Evolutionary conservation across 2,797 vertebrate species (phyloP).

Genomic region (Synanceia verrucosa): DNA sequence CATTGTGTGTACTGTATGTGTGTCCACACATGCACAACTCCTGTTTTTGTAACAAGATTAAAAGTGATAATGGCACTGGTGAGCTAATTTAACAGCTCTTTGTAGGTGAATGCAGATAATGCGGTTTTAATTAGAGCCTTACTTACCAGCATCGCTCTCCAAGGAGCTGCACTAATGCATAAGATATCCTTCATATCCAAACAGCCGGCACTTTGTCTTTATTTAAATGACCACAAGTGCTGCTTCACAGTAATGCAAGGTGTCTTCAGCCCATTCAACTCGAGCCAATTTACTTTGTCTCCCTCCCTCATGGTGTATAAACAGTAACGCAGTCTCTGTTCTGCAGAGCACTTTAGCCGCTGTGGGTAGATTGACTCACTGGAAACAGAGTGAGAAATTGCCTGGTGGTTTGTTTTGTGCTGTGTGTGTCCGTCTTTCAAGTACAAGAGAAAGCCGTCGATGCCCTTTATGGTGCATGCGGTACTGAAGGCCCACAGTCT

Average conservation of each 20-base stretch:
- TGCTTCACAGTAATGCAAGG: constrained; percentile 1
- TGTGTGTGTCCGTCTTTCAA: constrained; percentile 35
- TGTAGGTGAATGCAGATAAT: constrained; percentile 41
- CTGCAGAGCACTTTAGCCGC: constrained; percentile 25
- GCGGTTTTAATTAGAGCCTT: constrained; percentile 64
- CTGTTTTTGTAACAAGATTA: constrained; percentile 21
- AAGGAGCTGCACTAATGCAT: constrained; percentile 7
- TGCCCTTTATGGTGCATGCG: constrained; percentile 22
- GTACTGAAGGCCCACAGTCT: constrained; percentile 45
- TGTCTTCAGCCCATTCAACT: constrained; percentile 23
- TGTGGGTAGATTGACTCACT: constrained; percentile 33
- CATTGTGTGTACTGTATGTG: not conserved
- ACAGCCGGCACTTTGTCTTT: constrained; percentile 16
- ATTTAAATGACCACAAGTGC: constrained; percentile 30
- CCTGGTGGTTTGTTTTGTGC: constrained; percentile 29
- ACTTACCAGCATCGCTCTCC: constrained; percentile 24
- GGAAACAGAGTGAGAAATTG: constrained; percentile 32
- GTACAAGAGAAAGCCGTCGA: constrained; percentile 44
- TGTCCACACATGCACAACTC: not conserved
- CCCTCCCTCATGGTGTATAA: constrained; percentile 22
- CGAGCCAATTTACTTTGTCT: constrained; percentile 23
- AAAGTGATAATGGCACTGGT: constrained; percentile 40
- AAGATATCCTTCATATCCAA: constrained; percentile 1
- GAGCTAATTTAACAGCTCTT: constrained; percentile 54
- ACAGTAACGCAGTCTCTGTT: constrained; percentile 20